Conservation (phyloP, 1,140 invertebrate species). For the Nixonia krombeini region DNA sequence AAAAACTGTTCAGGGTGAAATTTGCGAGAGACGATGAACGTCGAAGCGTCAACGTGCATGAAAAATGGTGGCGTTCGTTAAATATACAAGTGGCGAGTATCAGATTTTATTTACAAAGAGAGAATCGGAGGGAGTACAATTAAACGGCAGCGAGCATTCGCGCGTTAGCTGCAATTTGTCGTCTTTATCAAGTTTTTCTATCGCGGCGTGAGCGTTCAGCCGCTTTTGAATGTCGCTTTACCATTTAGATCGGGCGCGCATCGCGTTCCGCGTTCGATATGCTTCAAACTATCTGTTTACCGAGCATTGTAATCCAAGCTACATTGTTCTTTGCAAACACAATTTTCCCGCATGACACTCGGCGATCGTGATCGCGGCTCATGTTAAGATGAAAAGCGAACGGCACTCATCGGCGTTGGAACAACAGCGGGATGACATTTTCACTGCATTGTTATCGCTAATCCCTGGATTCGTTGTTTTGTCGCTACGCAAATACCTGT, state of each 20-base stretch:
- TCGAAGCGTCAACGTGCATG: slow-evolving; percentile 13
- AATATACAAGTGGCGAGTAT: slow-evolving; percentile 5
- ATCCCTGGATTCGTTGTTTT: slow-evolving; percentile 42
- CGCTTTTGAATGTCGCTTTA: slow-evolving; percentile 15
- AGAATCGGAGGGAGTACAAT: slow-evolving; percentile 30
- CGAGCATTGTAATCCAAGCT: slow-evolving; percentile 58
- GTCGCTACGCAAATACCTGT: slow-evolving; percentile 36
- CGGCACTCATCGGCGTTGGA: slow-evolving; percentile 17
- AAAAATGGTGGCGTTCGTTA: slow-evolving; percentile 19
- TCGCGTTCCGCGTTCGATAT: slow-evolving; percentile 47
- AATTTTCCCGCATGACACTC: slow-evolving; percentile 40
- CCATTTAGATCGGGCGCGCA: slow-evolving; percentile 33
- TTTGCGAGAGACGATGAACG: slow-evolving; percentile 19
- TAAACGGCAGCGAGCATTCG: slow-evolving; percentile 28
- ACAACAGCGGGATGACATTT: slow-evolving; percentile 29
- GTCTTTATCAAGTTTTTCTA: slow-evolving; percentile 28
- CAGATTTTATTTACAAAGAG: slow-evolving; percentile 45
- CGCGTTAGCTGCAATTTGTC: slow-evolving; percentile 40
- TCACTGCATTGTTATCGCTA: slow-evolving; percentile 39
- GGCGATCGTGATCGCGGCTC: slow-evolving; percentile 33
- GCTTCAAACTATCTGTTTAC: slow-evolving; percentile 58
- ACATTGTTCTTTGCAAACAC: slow-evolving; percentile 55
- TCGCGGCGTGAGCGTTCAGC: background rate
- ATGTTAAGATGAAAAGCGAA: slow-evolving; percentile 40
- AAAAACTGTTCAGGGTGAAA: slow-evolving; percentile 15